Conservation (phyloP, 1,140 invertebrate genomes). For the Rhagoletis zephyria region DNA sequence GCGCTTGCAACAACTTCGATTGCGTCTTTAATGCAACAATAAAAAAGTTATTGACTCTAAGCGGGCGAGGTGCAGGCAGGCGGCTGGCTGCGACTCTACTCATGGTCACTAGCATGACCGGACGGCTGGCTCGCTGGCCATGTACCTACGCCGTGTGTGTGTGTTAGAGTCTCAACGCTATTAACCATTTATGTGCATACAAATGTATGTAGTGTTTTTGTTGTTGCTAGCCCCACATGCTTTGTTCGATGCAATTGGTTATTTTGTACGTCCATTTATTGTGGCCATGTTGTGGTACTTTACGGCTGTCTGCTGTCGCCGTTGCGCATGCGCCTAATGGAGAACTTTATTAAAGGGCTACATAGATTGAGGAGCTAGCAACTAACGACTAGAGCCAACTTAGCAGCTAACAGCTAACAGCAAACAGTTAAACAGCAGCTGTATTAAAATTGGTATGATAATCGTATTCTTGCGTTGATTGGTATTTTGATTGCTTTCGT, state of each 20-base stretch:
- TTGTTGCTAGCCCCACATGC: not conserved
- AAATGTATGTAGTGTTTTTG: not conserved
- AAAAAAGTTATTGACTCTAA: slow-evolving; percentile 18
- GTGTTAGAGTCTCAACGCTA: slow-evolving; percentile 24
- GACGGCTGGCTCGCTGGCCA: not conserved
- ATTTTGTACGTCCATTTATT: not conserved
- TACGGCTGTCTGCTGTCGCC: slow-evolving; percentile 50
- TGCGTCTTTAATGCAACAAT: slow-evolving; percentile 15
- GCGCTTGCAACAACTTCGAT: not conserved
- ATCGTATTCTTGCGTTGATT: not conserved
- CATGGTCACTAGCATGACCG: not conserved
- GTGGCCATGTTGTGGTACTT: slow-evolving; percentile 43
- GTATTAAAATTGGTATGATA: not conserved
- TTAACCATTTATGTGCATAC: slow-evolving; percentile 33
- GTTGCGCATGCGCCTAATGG: slow-evolving; percentile 40
- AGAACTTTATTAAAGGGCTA: slow-evolving; percentile 43
- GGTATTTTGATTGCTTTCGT: slow-evolving; percentile 25
- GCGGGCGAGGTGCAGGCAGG: not conserved
- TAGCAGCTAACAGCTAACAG: slow-evolving; percentile 1
- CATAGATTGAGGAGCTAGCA: not conserved
- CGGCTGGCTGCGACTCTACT: not conserved
- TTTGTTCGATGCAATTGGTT: not conserved
- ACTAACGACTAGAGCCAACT: too few relatives aligned
- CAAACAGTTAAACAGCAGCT: slow-evolving; percentile 25
- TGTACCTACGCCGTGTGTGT: not conserved